phyloP scores from a whole-genome alignment of 2,797 vertebrate species.

The Pangasius mekongensis region DNA sequence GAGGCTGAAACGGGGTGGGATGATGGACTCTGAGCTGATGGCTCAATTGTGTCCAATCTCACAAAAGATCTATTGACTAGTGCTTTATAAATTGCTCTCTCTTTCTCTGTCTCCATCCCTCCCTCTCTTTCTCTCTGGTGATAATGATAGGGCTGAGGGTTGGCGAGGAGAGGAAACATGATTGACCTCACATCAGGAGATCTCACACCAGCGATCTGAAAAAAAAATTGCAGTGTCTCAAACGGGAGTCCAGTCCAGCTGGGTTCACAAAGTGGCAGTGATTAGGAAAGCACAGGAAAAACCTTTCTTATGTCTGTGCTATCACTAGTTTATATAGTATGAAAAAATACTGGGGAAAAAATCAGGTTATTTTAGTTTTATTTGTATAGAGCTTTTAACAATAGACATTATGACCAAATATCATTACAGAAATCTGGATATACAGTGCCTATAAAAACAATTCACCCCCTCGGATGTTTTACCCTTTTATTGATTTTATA shows the following conservation, averaged over 20 bases:
- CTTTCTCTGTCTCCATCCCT: slow-evolving; percentile 23
- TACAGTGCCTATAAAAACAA: no score
- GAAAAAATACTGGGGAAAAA: background rate
- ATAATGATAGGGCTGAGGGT: slow-evolving; percentile 60
- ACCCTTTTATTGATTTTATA: no score
- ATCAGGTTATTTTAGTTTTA: no score
- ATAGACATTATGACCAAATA: background rate
- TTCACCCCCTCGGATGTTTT: no score
- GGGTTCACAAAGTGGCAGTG: slow-evolving; percentile 14
- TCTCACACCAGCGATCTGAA: slow-evolving; percentile 1
- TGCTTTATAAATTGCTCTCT: slow-evolving; percentile 34
- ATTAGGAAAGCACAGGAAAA: background rate
- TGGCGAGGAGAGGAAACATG: slow-evolving; percentile 22
- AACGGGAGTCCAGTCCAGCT: background rate
- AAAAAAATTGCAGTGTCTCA: background rate
- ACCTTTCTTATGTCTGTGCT: background rate
- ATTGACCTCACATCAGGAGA: slow-evolving; percentile 35
- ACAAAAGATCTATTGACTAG: slow-evolving; percentile 58
- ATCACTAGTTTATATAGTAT: background rate
- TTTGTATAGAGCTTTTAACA: background rate
- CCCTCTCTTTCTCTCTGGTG: slow-evolving; percentile 53
- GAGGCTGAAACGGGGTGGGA: background rate
- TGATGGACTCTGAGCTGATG: slow-evolving; percentile 55
- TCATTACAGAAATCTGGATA: background rate
- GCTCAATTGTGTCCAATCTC: slow-evolving; percentile 61